Base-by-base conservation (phyloP, 2,888 invertebrate species). In the Catocala fraxini region DNA sequence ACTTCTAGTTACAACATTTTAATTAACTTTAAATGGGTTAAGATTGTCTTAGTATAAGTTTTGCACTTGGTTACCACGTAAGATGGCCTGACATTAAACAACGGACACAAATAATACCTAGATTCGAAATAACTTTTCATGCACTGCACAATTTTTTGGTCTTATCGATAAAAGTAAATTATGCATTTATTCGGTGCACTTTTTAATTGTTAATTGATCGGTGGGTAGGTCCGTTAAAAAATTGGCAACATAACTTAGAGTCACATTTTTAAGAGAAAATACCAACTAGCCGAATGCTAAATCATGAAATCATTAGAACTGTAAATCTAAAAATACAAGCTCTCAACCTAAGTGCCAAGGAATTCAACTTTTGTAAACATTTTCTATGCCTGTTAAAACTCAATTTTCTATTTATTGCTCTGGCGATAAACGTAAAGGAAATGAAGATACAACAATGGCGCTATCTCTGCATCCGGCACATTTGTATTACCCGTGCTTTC, bases 391-490 rank as follows among this genome's bases (percentile, higher is more conserved):
- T 69, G 75, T 82, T 82, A 79, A 81, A 81, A 78, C 71, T 78
- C 75, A 82, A 82, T 85, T 86, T 83, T 80, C 80, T 77, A 76
- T 84, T 84, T 83, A 84, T 79, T 81, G 71, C 71, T 67, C 63
- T 71, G 68, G 81, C 77, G 81, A 84, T 84, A 84, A 85, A 79
- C 78, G 68, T 69, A 72, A 83, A 86, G 87, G 89, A 90, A 90
- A 89, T 86, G 83, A 80, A 85, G 78, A 74, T 57, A 72, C 75
- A 83, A 89, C 87, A 90, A 89, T 88, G 81, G 84, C 79, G 79
- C 75, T 87, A 87, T 87, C 83, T 75, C 64, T 65, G 70, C 84
- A 85, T 88, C 88, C 88, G 89, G 84, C 73, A 73, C 80, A 80
- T 85, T 89, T 81, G 77, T 75, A 82, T 84, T 87, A 89, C 87